Percentiles rank a stretch among this genome's conserved stretches.
These are phyloP conservation scores for Ophthalmolycus amberensis DNA, from an alignment of 2,113 vertebrate genomes.

Conservation along the genomic window DNA sequence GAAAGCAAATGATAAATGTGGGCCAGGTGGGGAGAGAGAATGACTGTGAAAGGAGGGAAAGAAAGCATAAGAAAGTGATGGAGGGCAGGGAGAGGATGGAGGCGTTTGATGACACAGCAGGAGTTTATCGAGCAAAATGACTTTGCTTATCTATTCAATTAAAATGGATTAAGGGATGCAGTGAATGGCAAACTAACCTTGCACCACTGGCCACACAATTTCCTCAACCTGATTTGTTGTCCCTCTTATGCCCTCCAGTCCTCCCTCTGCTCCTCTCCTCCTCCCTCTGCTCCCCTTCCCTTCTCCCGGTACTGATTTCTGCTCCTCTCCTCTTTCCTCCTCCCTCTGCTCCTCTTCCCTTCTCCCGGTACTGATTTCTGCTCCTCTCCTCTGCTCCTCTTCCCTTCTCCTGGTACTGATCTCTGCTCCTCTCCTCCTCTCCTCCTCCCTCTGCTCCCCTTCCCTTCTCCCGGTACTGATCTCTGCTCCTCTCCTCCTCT, in stretches of 20 bases:
- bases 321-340: conserved; percentile 20
- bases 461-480: not conserved
- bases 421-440: conserved; percentile 34
- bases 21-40: not conserved
- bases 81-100: conserved; percentile 41
- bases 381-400: conserved; percentile 35
- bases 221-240: conserved; percentile 42
- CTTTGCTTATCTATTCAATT: conserved; percentile 79
- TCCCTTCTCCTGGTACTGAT: not conserved
- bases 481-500: no score
- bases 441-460: conserved; percentile 21
- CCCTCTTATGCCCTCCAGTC: conserved; percentile 24
- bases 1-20: not conserved
- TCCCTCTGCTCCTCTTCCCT: not conserved
- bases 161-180: conserved; percentile 70
- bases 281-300: conserved; percentile 21
- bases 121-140: conserved; percentile 72
- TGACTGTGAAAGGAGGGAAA: not conserved
- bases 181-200: conserved; percentile 67
- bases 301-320: not conserved
- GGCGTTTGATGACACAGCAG: conserved; percentile 68
- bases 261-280: conserved; percentile 30
- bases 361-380: no score
- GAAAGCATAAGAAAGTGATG: conserved; percentile 22
- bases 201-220: conserved; percentile 60